phyloP scores from a whole-genome alignment of 2,888 invertebrate genomes.

The Conomelus anceps region DNA sequence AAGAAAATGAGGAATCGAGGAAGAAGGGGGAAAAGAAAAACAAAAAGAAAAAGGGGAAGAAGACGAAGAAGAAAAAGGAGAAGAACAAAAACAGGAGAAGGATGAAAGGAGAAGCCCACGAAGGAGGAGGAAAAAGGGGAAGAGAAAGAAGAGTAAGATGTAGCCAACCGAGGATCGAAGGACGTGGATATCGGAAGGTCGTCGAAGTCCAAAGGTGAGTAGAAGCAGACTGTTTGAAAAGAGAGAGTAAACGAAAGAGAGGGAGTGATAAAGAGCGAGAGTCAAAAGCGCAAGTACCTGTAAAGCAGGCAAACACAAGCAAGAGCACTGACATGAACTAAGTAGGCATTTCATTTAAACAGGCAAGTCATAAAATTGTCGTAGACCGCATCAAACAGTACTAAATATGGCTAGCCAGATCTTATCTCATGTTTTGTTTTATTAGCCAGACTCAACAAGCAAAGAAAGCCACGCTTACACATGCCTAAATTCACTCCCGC shows the following conservation, averaged over 20 bases:
- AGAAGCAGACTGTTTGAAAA: neutral
- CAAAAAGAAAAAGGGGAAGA: neutral
- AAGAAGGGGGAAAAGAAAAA: neutral
- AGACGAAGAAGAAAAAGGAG: neutral
- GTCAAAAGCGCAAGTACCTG: neutral
- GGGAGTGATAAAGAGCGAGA: neutral
- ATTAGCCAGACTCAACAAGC: neutral
- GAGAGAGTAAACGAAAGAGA: neutral
- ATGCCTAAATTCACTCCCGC: neutral
- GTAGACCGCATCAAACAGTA: conserved; percentile 4
- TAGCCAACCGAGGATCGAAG: neutral
- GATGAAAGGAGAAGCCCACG: neutral
- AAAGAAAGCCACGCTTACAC: neutral
- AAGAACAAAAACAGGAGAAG: neutral
- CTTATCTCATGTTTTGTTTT: conserved; percentile 9
- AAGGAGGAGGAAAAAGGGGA: conserved; percentile 31
- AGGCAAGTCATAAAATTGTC: conserved; percentile 13
- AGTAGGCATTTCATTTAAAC: conserved; percentile 4
- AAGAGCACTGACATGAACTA: conserved; percentile 4
- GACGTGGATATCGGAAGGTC: conserved; percentile 36
- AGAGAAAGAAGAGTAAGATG: conserved; percentile 43
- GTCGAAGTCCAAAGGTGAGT: neutral
- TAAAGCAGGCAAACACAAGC: neutral
- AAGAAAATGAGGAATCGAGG: neutral
- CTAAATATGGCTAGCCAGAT: conserved; percentile 5